Percentiles rank a stretch among this genome's conserved stretches.
These are phyloP conservation scores for Numenius arquata DNA, from an alignment of 2,113 vertebrate genomes.

Conservation along the genomic window DNA sequence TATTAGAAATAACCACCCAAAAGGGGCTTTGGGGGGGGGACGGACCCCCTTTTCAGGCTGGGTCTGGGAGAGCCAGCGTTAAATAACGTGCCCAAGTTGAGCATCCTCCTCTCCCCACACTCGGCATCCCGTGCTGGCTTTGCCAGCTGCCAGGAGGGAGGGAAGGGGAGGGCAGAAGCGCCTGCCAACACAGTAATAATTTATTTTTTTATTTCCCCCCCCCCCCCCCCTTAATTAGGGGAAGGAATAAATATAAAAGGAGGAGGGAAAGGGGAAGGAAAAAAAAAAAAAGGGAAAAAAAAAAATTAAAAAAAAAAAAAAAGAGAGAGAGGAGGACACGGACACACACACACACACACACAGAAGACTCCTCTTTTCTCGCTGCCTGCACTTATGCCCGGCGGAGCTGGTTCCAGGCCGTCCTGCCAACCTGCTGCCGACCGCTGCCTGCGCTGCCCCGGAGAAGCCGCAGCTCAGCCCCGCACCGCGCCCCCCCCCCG, in stretches of 20 bases:
- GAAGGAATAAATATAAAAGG: slow-evolving; percentile 43
- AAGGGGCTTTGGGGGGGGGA: not conserved
- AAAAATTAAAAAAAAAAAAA: not conserved
- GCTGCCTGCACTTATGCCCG: slow-evolving; percentile 47
- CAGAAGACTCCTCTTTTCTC: not conserved
- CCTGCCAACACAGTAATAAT: slow-evolving; percentile 26
- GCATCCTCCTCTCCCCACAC: not conserved
- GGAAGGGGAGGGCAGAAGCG: slow-evolving; percentile 29
- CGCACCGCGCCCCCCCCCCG: not conserved
- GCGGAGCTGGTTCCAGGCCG: not conserved
- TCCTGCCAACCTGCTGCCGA: slow-evolving; percentile 34
- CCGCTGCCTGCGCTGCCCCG: not conserved
- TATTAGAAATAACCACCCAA: not conserved
- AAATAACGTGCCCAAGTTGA: not conserved
- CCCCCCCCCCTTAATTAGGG: not conserved
- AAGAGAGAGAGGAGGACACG: not conserved
- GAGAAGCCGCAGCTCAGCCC: slow-evolving; percentile 15
- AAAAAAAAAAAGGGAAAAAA: not conserved
- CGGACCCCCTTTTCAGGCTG: not conserved
- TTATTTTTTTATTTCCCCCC: not conserved
- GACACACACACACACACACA: not conserved
- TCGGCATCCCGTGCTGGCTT: not conserved
- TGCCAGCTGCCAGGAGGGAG: slow-evolving; percentile 33
- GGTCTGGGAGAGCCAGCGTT: not conserved
- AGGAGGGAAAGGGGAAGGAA: not conserved